These are phyloP conservation scores for Scaptomyza reducta DNA, from an alignment of 2,888 invertebrate species.

Conservation along the genomic window DNA sequence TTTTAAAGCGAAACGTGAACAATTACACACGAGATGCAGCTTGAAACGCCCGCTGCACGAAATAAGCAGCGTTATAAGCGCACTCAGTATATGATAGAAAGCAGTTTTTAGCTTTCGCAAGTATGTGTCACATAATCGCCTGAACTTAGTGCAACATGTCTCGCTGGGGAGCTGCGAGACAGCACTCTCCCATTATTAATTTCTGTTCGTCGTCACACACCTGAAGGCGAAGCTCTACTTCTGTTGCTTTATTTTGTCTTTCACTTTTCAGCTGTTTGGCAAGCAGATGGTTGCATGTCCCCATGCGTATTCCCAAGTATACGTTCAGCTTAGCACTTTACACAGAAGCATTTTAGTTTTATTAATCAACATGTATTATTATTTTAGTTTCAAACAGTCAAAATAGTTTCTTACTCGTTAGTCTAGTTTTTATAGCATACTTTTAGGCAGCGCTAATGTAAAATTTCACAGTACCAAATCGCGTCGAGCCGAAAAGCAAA, in stretches of 20 bases:
- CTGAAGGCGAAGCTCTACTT: not conserved
- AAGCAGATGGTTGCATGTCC: not conserved
- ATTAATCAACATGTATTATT: not conserved
- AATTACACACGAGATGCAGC: not conserved
- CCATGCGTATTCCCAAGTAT: constrained; percentile 2
- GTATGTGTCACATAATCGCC: constrained; percentile 6
- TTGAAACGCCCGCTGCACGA: not conserved
- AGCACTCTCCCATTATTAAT: constrained; percentile 15
- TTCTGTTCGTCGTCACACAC: not conserved
- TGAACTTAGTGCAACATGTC: constrained; percentile 1
- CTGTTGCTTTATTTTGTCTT: not conserved
- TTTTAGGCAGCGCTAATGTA: not conserved
- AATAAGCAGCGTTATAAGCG: constrained; percentile 3
- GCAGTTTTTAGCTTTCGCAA: not conserved
- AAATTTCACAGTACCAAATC: too few relatives aligned
- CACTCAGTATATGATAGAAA: constrained; percentile 1
- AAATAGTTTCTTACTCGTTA: not conserved
- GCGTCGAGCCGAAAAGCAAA: too few relatives aligned
- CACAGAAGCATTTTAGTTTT: not conserved
- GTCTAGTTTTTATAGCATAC: not conserved
- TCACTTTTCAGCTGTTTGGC: not conserved
- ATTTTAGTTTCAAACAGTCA: not conserved
- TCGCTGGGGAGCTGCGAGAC: constrained; percentile 10
- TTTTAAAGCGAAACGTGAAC: too few relatives aligned
- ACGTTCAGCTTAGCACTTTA: not conserved